Evolutionary conservation across 2,113 vertebrate species (phyloP).

Genomic region (Xenus cinereus): DNA sequence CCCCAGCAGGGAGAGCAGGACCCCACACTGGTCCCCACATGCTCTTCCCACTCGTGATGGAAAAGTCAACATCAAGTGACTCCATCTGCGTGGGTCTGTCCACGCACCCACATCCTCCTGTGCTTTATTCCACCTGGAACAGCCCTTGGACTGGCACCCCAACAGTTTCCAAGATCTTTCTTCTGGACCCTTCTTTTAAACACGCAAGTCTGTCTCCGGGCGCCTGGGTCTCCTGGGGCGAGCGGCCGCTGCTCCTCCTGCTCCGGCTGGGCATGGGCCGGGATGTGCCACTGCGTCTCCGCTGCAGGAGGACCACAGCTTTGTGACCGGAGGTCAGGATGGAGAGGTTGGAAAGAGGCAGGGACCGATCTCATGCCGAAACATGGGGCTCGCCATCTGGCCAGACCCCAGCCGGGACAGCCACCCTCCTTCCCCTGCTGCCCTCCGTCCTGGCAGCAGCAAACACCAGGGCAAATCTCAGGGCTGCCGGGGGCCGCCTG

Average conservation of each 20-base stretch:
- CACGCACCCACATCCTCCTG: neutral
- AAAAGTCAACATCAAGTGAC: neutral
- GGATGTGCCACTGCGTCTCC: no score
- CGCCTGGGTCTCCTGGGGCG: accelerated
- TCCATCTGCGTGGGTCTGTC: neutral
- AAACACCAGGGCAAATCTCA: neutral
- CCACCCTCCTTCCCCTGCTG: neutral
- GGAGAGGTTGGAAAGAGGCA: neutral
- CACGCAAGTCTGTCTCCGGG: neutral
- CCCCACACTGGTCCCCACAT: neutral
- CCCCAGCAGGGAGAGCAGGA: neutral
- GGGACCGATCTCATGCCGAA: neutral
- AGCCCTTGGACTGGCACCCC: neutral
- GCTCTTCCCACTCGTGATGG: neutral
- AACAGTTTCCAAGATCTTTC: neutral
- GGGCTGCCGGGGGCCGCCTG: neutral
- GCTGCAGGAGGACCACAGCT: neutral
- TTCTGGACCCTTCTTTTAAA: neutral
- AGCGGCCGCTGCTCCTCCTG: neutral
- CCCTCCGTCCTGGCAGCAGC: neutral
- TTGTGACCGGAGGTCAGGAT: neutral
- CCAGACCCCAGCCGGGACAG: neutral
- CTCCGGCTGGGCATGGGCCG: no score
- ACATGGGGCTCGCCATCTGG: neutral
- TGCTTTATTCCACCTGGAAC: neutral